A percentile compares a stretch with the other conserved stretches of the same genome.
These are phyloP conservation scores for Trachythela sp. DNA, from an alignment of 64 coral and sea anemone genomes.

Conservation along the genomic window DNA sequence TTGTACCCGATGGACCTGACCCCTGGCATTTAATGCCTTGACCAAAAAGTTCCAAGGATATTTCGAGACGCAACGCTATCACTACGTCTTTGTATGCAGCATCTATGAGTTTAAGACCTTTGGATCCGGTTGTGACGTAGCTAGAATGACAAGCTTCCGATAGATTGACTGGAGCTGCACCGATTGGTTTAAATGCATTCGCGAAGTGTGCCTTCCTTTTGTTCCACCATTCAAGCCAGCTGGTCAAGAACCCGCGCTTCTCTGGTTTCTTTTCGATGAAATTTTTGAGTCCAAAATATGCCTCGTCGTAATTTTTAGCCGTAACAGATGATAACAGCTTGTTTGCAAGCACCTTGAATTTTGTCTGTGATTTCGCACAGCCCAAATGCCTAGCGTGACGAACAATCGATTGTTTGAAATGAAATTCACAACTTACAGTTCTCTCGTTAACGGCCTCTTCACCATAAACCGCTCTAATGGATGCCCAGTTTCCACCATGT, in stretches of 20 bases:
- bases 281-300: conserved; percentile 25
- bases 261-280: conserved; percentile 48
- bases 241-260: conserved; percentile 32
- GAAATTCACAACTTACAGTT: conserved; percentile 51
- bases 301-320: conserved; percentile 30
- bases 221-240: conserved; percentile 63
- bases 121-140: background rate
- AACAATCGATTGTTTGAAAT: conserved; percentile 51
- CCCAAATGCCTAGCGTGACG: conserved; percentile 16
- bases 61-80: background rate
- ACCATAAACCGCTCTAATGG: conserved; percentile 44
- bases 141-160: conserved; percentile 50
- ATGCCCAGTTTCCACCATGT: conserved; percentile 63
- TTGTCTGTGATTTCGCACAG: conserved; percentile 45
- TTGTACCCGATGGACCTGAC: background rate
- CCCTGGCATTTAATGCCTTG: conserved; percentile 1
- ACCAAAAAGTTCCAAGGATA: conserved; percentile 12
- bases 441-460: conserved; percentile 26
- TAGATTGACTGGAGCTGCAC: conserved; percentile 43
- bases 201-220: conserved; percentile 49
- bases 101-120: background rate
- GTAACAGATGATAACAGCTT: conserved; percentile 29
- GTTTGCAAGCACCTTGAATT: conserved; percentile 45
- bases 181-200: conserved; percentile 52
- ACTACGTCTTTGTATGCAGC: background rate